These are phyloP conservation scores for Drosophila teissieri DNA, from an alignment of 1,140 invertebrate species.

Conservation along the genomic window DNA sequence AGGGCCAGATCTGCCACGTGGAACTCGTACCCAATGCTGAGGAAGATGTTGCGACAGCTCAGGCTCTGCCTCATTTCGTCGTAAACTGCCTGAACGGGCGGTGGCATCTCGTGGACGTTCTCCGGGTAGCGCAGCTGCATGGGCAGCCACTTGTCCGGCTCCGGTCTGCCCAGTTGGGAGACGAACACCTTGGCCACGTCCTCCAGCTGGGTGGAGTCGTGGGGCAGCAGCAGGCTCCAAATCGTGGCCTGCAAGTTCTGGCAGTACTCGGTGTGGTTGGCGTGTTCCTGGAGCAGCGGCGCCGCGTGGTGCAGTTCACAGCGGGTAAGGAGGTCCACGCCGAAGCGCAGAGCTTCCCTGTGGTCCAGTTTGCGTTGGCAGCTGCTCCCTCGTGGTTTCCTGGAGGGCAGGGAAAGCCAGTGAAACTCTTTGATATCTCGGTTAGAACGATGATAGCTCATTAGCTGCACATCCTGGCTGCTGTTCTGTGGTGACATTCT, in stretches of 20 bases:
- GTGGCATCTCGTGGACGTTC: conserved; percentile 9
- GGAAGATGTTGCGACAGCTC: conserved; percentile 70
- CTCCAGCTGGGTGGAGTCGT: conserved; percentile 32
- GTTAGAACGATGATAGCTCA: conserved; percentile 54
- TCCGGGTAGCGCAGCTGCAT: conserved; percentile 47
- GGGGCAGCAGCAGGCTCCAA: conserved; percentile 51
- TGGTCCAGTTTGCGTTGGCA: conserved; percentile 27
- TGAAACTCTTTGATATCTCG: conserved; percentile 17
- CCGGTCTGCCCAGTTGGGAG: conserved; percentile 69
- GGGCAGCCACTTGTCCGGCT: conserved; percentile 61
- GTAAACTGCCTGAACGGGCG: conserved; percentile 45
- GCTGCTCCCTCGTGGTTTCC: neutral
- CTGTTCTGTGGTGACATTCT: conserved; percentile 38
- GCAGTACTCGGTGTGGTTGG: conserved; percentile 70
- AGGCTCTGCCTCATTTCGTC: conserved; percentile 52
- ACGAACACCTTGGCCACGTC: conserved; percentile 43
- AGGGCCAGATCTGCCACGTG: conserved; percentile 40
- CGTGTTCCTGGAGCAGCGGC: conserved; percentile 16
- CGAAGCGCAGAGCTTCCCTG: conserved; percentile 42
- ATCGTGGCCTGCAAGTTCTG: conserved; percentile 55
- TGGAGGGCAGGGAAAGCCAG: conserved; percentile 48
- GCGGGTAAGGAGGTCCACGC: conserved; percentile 54
- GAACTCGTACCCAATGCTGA: conserved; percentile 75
- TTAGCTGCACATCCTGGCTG: conserved; percentile 17
- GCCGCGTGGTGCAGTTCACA: conserved; percentile 52